phyloP scores from a whole-genome alignment of 1,140 invertebrate species.

The Phocides pigmalion region DNA sequence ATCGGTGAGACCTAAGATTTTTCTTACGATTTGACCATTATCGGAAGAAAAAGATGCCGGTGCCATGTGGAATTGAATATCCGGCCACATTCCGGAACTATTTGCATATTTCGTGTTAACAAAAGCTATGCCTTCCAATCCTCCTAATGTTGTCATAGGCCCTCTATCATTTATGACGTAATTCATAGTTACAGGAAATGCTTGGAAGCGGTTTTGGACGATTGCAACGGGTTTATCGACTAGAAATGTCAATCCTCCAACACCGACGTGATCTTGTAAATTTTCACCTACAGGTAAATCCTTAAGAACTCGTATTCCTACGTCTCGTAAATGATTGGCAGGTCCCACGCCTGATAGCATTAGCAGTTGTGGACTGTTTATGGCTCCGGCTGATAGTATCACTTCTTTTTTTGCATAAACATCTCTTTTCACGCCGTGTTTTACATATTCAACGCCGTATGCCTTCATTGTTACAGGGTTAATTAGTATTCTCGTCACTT shows the following conservation, averaged over 20 bases:
- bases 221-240: constrained; percentile 91
- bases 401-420: constrained; percentile 90
- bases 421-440: constrained; percentile 86
- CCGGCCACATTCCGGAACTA: constrained; percentile 88
- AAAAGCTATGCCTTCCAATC: constrained; percentile 93
- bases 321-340: constrained; percentile 87
- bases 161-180: constrained; percentile 90
- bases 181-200: constrained; percentile 90
- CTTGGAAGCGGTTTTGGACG: constrained; percentile 88
- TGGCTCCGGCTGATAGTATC: constrained; percentile 91
- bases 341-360: constrained; percentile 96
- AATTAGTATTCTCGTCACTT: constrained; percentile 89
- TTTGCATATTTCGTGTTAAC: constrained; percentile 93
- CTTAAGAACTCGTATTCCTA: constrained; percentile 89
- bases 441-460: constrained; percentile 89
- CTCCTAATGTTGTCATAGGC: constrained; percentile 93
- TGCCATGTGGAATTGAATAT: constrained; percentile 94
- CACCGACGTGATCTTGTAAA: constrained; percentile 92
- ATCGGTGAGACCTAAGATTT: constrained; percentile 93
- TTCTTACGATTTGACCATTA: constrained; percentile 88
- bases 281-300: constrained; percentile 92
- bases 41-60: constrained; percentile 93
- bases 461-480: constrained; percentile 89
- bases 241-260: constrained; percentile 91
- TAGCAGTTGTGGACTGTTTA: constrained; percentile 92